A percentile compares a stretch with the other conserved stretches of the same genome.
These are phyloP conservation scores for Semaprochilodus insignis DNA, from an alignment of 2,797 vertebrate species.

Conservation along the genomic window DNA sequence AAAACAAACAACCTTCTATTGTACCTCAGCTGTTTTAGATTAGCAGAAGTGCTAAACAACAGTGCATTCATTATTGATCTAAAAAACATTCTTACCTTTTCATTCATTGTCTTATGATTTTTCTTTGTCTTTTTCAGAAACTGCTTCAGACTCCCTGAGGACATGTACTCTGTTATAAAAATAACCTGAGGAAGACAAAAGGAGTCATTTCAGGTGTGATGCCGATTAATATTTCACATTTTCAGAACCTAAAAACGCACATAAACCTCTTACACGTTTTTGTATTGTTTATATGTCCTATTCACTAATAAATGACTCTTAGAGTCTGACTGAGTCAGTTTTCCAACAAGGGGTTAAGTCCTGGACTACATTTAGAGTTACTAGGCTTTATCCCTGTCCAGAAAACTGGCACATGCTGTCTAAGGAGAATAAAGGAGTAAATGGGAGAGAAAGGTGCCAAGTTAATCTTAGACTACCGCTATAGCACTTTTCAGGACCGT, in stretches of 20 bases:
- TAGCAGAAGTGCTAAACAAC: not conserved
- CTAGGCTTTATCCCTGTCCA: too few relatives aligned
- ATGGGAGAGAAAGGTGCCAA: too few relatives aligned
- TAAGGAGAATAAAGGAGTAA: too few relatives aligned
- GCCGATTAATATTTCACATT: not conserved
- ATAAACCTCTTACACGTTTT: not conserved
- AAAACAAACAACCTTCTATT: too few relatives aligned
- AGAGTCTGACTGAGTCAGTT: too few relatives aligned
- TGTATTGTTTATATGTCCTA: not conserved
- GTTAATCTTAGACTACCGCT: too few relatives aligned
- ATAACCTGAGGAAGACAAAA: constrained; percentile 84
- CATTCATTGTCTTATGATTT: constrained; percentile 99
- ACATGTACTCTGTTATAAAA: constrained; percentile 99
- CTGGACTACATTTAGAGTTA: too few relatives aligned
- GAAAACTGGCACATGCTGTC: too few relatives aligned
- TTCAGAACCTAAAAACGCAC: not conserved
- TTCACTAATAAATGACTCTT: too few relatives aligned
- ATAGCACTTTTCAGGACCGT: too few relatives aligned
- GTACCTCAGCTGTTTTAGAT: not conserved
- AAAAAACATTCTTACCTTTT: constrained; percentile 83
- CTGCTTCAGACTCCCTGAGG: constrained; percentile 97
- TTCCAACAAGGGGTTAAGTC: too few relatives aligned
- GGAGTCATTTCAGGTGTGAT: constrained; percentile 4
- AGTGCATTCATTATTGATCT: not conserved
- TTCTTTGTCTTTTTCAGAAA: constrained; percentile 99